Conservation (phyloP, 2,113 vertebrate genomes). For the Camelus dromedarius region DNA sequence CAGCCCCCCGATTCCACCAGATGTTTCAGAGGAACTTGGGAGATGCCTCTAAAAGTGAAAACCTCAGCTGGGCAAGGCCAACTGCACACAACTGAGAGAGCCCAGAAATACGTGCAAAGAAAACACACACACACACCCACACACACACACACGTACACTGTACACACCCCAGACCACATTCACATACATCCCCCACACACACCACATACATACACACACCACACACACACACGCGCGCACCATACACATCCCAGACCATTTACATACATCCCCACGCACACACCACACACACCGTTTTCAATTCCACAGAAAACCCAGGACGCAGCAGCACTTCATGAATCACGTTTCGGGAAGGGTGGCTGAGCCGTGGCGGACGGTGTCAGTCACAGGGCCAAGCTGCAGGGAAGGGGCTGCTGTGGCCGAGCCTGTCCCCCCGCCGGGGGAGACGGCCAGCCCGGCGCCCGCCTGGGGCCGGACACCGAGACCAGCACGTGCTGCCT, state of each 20-base stretch:
- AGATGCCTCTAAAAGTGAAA: background rate
- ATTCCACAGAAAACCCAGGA: background rate
- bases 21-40: background rate
- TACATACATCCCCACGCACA: background rate
- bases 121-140: background rate
- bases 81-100: background rate
- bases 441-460: background rate
- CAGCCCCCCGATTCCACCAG: background rate
- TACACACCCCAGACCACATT: background rate
- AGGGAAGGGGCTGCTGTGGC: background rate
- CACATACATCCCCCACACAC: accelerated
- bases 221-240: too few species aligned
- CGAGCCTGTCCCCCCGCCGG: slow-evolving; percentile 3
- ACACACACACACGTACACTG: background rate
- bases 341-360: background rate
- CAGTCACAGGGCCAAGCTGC: background rate
- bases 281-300: accelerated
- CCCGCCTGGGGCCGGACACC: background rate
- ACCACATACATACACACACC: background rate
- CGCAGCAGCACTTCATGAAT: too few species aligned
- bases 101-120: background rate
- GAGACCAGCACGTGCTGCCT: background rate
- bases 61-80: background rate
- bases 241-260: background rate
- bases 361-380: background rate